Evolutionary conservation across 2,888 invertebrate species (phyloP).

Genomic region (Aleiodes leptofemur): DNA sequence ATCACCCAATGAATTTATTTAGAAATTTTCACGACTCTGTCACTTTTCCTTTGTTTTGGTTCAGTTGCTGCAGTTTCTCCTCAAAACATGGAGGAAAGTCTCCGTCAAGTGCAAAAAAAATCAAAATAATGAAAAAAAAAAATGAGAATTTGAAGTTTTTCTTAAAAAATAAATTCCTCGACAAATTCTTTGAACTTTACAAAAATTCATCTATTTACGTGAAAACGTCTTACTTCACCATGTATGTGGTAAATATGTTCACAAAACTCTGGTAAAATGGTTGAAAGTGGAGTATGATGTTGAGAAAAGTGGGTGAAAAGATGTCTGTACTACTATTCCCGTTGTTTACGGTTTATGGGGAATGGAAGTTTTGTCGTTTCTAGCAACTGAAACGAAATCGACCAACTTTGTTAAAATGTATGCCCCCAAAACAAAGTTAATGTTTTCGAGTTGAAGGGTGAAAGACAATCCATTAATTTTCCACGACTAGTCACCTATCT

Average conservation of each 20-base stretch:
- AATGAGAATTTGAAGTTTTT: too few relatives aligned
- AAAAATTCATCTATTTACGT: constrained; percentile 7
- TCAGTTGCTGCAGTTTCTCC: too few relatives aligned
- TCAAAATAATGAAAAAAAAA: too few relatives aligned
- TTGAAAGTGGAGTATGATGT: constrained; percentile 34
- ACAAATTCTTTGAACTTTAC: not conserved
- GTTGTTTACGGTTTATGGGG: constrained; percentile 66
- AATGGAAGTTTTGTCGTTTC: constrained; percentile 61
- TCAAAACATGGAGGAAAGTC: too few relatives aligned
- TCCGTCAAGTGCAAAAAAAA: too few relatives aligned
- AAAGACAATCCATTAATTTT: constrained; percentile 45
- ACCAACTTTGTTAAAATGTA: constrained; percentile 65
- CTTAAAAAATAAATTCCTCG: too few relatives aligned
- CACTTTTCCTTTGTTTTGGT: too few relatives aligned
- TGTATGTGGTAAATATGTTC: constrained; percentile 42
- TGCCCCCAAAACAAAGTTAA: constrained; percentile 64
- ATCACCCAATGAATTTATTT: too few relatives aligned
- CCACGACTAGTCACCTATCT: constrained; percentile 7
- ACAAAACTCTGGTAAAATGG: constrained; percentile 36
- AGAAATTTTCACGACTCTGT: too few relatives aligned
- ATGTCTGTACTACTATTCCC: constrained; percentile 50
- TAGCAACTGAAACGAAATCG: constrained; percentile 66
- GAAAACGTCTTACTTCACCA: constrained; percentile 24
- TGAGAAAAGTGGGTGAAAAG: constrained; percentile 48
- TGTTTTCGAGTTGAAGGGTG: constrained; percentile 59